Base-by-base conservation (phyloP, 2,888 invertebrate species). In the Diabrotica balteata region DNA sequence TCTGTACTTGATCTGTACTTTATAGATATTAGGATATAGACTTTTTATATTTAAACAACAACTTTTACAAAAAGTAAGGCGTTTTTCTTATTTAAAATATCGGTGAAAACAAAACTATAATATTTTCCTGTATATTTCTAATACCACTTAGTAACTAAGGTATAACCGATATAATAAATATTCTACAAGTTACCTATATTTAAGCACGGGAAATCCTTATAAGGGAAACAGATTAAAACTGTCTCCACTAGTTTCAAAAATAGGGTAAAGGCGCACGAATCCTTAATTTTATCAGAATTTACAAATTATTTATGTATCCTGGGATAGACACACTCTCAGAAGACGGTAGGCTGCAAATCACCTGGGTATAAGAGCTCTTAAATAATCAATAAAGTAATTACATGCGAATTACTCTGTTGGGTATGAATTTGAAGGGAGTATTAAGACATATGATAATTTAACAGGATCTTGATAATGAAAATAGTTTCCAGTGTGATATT, bases 301-400 rank as follows among this genome's bases (percentile, higher is more conserved):
- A n/a, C 43, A 11, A 55, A 55, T 55, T 43, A 55, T 55, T 55
- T 17, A 55, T 55, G 44, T 42, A 55, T 55, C 43, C 11, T 11
- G 43, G 55, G 44, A 55, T 55, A 55, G 44, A 44, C 43, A 55
- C 44, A 44, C n/a, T 55, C 55, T 55, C 55, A 44, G 7, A 55
- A 55, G 44, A 55, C 55, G 55, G 55, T n/a, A 55, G 8, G 42
- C 11, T 54, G 44, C 42, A 42, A 55, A 55, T 43, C 55, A 55
- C 55, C 55, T 55, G 55, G n/a, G 55, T 55, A 55, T 42, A 44
- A 44, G 43, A 55, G 42, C 55, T 55, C 55, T 55, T 55, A 44
- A 55, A 55, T 55, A 55, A 55, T 55, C 55, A 17, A 55, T 55
- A 55, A 55, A 55, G 55, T 55, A 55, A 55, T 55, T 55, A 55